phyloP scores from a whole-genome alignment of 2,797 vertebrate genomes.

The Chlorospingus semifuscus region DNA sequence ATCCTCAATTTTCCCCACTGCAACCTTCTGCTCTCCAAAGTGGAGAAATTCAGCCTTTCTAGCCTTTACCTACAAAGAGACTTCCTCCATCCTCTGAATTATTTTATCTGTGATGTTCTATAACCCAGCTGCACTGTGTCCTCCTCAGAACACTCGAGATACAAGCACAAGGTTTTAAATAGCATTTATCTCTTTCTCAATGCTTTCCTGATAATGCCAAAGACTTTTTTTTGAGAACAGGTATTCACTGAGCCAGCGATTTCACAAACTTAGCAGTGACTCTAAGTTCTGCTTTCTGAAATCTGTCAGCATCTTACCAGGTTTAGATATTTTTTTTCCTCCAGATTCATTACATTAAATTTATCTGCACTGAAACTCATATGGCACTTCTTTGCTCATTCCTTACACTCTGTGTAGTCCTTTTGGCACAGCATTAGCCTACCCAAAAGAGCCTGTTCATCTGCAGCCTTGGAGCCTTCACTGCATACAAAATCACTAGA shows the following conservation, averaged over 20 bases:
- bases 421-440: neutral
- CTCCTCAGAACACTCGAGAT: neutral
- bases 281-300: neutral
- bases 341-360: neutral
- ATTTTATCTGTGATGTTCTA: neutral
- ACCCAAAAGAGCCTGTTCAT: neutral
- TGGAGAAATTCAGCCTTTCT: neutral
- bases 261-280: neutral
- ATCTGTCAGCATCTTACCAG: conserved; percentile 8
- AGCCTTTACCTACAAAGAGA: neutral
- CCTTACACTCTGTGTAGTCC: neutral
- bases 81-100: neutral
- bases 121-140: neutral
- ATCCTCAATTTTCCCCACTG: neutral
- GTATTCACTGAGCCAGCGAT: neutral
- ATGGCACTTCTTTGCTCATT: neutral
- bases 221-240: neutral
- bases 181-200: neutral
- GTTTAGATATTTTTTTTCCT: neutral
- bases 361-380: neutral
- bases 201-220: neutral
- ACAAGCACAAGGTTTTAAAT: neutral
- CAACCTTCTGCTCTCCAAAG: neutral
- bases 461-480: conserved; percentile 9
- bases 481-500: neutral